Conservation (phyloP, 2,888 invertebrate species). For the Rhyacophila evoluta region DNA sequence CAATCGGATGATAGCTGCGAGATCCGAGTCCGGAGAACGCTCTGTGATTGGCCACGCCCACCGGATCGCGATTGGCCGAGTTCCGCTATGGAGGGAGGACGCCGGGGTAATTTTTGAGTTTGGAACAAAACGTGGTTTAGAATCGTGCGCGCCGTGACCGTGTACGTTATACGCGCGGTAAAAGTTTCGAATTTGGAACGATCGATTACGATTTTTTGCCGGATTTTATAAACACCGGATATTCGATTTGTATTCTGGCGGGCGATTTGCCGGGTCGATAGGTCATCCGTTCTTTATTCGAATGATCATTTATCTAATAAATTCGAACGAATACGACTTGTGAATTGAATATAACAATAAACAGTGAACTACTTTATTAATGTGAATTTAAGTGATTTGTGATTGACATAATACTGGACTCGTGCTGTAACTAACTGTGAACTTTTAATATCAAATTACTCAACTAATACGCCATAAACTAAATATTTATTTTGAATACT, state of each 20-base stretch:
- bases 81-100: constrained; percentile 61
- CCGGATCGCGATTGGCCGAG: constrained; percentile 59
- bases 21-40: constrained; percentile 43
- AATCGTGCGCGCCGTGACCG: constrained; percentile 43
- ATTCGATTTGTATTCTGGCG: neutral
- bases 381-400: neutral
- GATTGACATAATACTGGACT: neutral
- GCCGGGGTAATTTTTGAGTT: constrained; percentile 59
- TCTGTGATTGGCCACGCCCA: constrained; percentile 59
- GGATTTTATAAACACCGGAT: neutral
- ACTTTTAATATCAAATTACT: no score
- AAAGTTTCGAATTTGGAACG: neutral
- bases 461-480: no score
- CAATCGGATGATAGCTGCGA: constrained; percentile 48
- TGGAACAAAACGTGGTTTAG: constrained; percentile 46
- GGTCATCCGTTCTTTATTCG: neutral
- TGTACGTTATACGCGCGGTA: neutral
- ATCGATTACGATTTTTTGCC: constrained; percentile 14
- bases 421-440: no score
- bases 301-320: neutral
- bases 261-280: neutral
- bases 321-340: neutral
- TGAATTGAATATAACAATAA: neutral
- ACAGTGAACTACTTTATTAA: neutral
- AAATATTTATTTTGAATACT: no score